Base-by-base conservation (phyloP, 2,797 vertebrate species). In the Aphelocoma californica region DNA sequence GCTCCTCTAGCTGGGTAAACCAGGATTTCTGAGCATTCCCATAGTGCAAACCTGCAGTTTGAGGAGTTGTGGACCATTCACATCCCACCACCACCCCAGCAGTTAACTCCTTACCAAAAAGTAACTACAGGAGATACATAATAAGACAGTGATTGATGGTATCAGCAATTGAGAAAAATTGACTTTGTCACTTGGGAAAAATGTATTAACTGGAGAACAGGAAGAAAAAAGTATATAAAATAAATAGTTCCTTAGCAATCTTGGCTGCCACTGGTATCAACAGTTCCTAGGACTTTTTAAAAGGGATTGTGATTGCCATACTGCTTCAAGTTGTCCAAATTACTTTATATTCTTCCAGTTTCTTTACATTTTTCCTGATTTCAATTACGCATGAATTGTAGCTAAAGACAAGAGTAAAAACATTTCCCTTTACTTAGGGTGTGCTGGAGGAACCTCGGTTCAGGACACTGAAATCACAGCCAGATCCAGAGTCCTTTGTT, bases 401-500 rank as follows among this genome's bases (percentile, higher is more conserved):
- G 62, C 56, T 81, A 31, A 91, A 78, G 28, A 85, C 40, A 81
- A 54, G 36, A 70, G 32, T 42, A 56, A 77, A 94, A 92, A 34
- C 14, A 24, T 82, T 95, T 93, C 40, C 31, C 40, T n/a, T 45
- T 61, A 18, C 64, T 91, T 71, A 73, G 51, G 48, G 21, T 70
- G 6, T 60, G 48, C 60, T 86, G 69, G 28, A 93, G 64, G 50
- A 78, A 91, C 69, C 75, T 83, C 9, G 1, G 8, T 90, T 88
- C 61, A 78, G 50, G 54, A 36, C 67, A 47, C 62, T 50, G 83
- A 74, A 93, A 83, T 69, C 73, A 61, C 85, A 91, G 85, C 50
- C 65, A 86, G 72, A 80, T 40, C 21, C 75, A 90, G 65, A 74
- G 45, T 10, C 10, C 56, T 92, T 81, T 95, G 58, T 92, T 69